Evolutionary conservation across 1,140 invertebrate species (phyloP).

Genomic region (Diuraphis noxia): DNA sequence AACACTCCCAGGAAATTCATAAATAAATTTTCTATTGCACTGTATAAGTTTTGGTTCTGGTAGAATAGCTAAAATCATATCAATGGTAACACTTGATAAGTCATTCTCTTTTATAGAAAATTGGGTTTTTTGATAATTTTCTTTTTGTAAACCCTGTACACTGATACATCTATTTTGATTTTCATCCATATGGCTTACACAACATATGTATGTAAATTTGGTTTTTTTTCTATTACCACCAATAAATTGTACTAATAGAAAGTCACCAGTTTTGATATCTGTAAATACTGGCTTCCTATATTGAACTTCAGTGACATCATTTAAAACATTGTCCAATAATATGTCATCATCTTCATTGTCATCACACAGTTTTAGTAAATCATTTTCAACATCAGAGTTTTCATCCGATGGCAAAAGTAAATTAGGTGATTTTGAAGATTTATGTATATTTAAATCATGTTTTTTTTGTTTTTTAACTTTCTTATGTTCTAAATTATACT

Average conservation of each 20-base stretch:
- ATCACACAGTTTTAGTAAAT: background rate
- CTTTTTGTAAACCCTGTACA: background rate
- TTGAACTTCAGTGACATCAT: background rate
- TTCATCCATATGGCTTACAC: background rate
- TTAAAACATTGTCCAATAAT: background rate
- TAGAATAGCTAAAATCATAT: background rate
- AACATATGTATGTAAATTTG: background rate
- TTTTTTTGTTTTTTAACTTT: background rate
- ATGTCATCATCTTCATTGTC: background rate
- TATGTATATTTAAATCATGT: background rate
- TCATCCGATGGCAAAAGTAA: background rate
- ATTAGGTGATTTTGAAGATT: background rate
- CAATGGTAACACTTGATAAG: background rate
- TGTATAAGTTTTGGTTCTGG: background rate
- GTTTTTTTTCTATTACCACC: background rate
- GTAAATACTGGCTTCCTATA: background rate
- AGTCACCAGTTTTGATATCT: background rate
- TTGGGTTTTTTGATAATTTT: background rate
- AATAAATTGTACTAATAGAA: background rate
- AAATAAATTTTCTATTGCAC: background rate
- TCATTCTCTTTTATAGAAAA: slow-evolving; percentile 8
- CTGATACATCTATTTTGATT: background rate
- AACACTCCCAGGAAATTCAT: background rate
- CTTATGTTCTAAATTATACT: background rate
- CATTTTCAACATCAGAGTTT: background rate